Percentiles rank a stretch among this genome's conserved stretches.
Conservation (phyloP, 2,888 invertebrate species). For the Bimastos eiseni region DNA sequence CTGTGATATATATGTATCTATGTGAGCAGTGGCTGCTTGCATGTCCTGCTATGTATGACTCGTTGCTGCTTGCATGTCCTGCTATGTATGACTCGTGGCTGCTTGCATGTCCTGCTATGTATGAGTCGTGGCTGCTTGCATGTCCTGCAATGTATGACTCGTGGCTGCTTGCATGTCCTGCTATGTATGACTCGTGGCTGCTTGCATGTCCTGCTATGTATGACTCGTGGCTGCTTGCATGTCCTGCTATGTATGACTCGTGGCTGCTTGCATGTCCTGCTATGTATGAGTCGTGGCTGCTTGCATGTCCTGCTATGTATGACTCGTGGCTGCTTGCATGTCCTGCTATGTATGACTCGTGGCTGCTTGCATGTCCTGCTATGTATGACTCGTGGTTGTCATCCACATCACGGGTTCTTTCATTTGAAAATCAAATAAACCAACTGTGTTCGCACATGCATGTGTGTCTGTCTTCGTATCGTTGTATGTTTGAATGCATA, state of each 20-base stretch:
- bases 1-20: too few species aligned
- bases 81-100: neutral
- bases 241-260: neutral
- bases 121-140: too few species aligned
- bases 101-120: neutral
- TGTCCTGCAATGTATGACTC: too few species aligned
- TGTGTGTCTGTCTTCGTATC: neutral
- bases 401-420: neutral
- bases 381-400: neutral
- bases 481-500: too few species aligned
- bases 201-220: too few species aligned
- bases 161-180: neutral
- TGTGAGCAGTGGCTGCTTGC: neutral
- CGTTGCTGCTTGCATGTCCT: neutral
- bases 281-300: too few species aligned
- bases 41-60: neutral
- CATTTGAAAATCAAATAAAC: neutral
- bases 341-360: too few species aligned
- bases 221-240: neutral
- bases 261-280: too few species aligned
- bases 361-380: neutral
- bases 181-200: neutral
- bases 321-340: too few species aligned
- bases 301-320: neutral
- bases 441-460: neutral